These are phyloP conservation scores for Oxystoma pomonae DNA, from an alignment of 2,888 invertebrate species.

Conservation along the genomic window DNA sequence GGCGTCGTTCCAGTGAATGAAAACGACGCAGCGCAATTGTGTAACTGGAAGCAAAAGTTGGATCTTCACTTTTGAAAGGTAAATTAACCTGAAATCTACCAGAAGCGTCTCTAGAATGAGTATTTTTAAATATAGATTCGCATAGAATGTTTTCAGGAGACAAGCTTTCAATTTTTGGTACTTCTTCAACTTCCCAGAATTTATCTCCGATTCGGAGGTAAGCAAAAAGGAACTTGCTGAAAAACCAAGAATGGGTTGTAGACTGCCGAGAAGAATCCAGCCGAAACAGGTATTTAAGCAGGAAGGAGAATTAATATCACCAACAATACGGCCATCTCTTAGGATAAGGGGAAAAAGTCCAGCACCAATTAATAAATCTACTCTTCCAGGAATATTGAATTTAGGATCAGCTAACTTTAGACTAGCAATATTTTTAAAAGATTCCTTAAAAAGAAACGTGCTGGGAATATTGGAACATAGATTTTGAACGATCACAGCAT, in stretches of 20 bases:
- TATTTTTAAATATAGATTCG: constrained; percentile 12
- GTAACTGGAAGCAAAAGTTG: constrained; percentile 2
- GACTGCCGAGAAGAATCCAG: no score
- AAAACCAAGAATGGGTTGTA: no score
- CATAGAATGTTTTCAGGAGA: constrained; percentile 12
- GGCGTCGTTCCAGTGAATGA: constrained; percentile 12
- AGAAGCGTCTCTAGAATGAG: constrained; percentile 5
- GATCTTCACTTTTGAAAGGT: constrained; percentile 13
- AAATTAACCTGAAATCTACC: constrained; percentile 13
- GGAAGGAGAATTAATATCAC: not conserved
- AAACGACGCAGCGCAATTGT: constrained; percentile 11
- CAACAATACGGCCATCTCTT: not conserved
- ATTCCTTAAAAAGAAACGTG: not conserved
- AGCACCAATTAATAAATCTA: constrained; percentile 2
- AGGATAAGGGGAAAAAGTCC: not conserved
- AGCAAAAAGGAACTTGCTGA: no score
- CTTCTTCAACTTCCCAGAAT: no score
- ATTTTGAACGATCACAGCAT: not conserved
- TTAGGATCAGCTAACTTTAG: not conserved
- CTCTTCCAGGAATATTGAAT: not conserved
- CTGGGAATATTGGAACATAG: not conserved
- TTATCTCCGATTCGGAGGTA: no score
- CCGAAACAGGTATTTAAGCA: not conserved
- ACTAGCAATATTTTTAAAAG: not conserved
- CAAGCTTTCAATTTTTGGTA: no score